Conservation (phyloP, 2,888 invertebrate genomes). For the Chelonus formosanus region DNA sequence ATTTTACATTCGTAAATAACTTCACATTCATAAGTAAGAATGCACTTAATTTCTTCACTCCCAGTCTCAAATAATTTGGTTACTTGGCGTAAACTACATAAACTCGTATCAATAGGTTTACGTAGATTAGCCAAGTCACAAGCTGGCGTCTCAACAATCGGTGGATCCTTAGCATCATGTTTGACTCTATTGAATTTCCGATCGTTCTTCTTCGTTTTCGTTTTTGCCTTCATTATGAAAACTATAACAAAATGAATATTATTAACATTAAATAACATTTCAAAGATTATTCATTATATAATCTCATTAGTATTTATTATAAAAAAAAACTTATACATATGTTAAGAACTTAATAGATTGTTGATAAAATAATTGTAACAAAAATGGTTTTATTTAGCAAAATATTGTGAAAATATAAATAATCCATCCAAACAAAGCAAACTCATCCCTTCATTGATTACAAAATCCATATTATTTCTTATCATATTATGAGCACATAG, state of each 20-base stretch:
- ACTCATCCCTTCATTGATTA: too few relatives aligned
- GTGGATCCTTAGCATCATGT: conserved; percentile 31
- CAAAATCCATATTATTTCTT: neutral
- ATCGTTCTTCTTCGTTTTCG: conserved; percentile 46
- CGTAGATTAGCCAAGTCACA: conserved; percentile 62
- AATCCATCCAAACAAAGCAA: too few relatives aligned
- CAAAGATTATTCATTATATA: conserved; percentile 9
- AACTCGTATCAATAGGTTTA: conserved; percentile 75
- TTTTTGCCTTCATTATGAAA: conserved; percentile 43
- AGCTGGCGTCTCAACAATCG: conserved; percentile 27
- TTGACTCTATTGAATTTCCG: conserved; percentile 44
- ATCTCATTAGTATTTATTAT: neutral
- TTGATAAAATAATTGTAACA: too few relatives aligned
- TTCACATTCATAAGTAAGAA: conserved; percentile 86
- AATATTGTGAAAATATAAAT: too few relatives aligned
- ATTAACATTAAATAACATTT: neutral
- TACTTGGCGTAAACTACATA: conserved; percentile 76
- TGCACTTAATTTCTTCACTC: conserved; percentile 74
- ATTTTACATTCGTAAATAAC: conserved; percentile 89
- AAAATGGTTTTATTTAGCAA: too few relatives aligned
- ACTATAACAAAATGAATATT: neutral
- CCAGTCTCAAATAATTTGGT: conserved; percentile 78
- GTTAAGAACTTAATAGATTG: conserved; percentile 1
- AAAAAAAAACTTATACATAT: neutral
- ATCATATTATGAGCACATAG: neutral